Conservation (phyloP, 2,888 invertebrate species). For the Biston betularia region DNA sequence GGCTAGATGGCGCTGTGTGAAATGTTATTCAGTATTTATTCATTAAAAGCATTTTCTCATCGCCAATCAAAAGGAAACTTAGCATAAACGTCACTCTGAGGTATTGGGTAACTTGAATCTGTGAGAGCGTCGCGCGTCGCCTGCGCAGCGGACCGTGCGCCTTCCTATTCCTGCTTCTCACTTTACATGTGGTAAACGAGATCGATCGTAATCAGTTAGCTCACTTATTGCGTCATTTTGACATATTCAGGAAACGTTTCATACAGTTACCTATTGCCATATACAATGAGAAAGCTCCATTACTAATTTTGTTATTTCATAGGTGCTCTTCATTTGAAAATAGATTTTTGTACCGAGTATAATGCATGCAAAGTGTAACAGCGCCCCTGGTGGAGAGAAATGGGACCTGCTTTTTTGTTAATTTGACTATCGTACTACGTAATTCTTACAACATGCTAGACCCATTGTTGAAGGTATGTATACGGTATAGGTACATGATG, state of each 20-base stretch:
- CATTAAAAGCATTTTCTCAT: constrained; percentile 7
- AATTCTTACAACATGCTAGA: too few species aligned
- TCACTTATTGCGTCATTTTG: constrained; percentile 55
- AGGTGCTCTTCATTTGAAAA: too few species aligned
- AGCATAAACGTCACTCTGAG: constrained; percentile 26
- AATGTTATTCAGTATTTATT: not conserved
- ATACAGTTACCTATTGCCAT: not conserved
- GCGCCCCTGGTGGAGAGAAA: too few species aligned
- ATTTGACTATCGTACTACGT: too few species aligned
- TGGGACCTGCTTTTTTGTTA: too few species aligned
- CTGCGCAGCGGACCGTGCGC: constrained; percentile 70
- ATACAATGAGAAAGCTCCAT: not conserved
- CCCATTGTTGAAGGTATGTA: too few species aligned
- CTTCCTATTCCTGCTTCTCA: constrained; percentile 82
- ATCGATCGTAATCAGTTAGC: constrained; percentile 70
- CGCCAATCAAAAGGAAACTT: constrained; percentile 17
- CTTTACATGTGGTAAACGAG: constrained; percentile 73
- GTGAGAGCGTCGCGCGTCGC: constrained; percentile 74
- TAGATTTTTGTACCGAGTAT: too few species aligned
- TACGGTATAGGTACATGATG: too few species aligned
- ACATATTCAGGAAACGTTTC: constrained; percentile 4
- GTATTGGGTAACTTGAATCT: constrained; percentile 69
- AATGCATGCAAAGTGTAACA: too few species aligned
- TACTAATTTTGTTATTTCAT: too few species aligned
- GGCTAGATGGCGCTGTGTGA: too few species aligned